These are phyloP conservation scores for Phengaris alcon DNA, from an alignment of 2,888 invertebrate species.

Conservation along the genomic window DNA sequence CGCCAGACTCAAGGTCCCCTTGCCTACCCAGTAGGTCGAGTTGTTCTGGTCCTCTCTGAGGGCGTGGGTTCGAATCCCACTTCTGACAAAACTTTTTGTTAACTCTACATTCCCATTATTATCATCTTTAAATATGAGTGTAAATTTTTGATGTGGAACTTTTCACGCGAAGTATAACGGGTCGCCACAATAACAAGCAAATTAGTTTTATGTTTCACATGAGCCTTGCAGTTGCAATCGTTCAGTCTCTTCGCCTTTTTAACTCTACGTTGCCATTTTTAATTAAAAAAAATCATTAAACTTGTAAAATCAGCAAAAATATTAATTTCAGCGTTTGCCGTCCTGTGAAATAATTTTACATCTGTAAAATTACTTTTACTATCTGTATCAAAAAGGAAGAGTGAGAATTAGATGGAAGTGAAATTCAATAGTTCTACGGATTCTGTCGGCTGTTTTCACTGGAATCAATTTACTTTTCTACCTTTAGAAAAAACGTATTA, in stretches of 20 bases:
- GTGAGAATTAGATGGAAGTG: background rate
- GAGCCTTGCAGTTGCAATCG: no score
- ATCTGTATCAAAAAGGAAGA: background rate
- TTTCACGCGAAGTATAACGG: no score
- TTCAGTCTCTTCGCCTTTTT: background rate
- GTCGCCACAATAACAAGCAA: no score
- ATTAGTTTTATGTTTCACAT: no score
- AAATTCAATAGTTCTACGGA: background rate
- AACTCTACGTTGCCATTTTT: background rate
- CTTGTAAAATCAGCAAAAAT: no score
- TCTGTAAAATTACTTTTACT: no score
- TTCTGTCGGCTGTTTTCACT: background rate
- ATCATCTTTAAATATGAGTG: background rate
- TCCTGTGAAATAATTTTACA: no score
- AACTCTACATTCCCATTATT: background rate
- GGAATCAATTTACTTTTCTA: background rate
- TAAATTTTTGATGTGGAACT: no score
- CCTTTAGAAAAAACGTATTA: conserved; percentile 7
- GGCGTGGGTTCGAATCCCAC: conserved; percentile 90
- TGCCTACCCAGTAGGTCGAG: conserved; percentile 82
- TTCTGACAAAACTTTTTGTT: conserved; percentile 81
- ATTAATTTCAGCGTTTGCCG: no score
- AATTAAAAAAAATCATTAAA: no score
- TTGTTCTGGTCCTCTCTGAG: conserved; percentile 85
- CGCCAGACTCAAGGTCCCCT: conserved; percentile 80